phyloP scores from a whole-genome alignment of 2,797 vertebrate genomes.

The Gymnothorax reevesii region DNA sequence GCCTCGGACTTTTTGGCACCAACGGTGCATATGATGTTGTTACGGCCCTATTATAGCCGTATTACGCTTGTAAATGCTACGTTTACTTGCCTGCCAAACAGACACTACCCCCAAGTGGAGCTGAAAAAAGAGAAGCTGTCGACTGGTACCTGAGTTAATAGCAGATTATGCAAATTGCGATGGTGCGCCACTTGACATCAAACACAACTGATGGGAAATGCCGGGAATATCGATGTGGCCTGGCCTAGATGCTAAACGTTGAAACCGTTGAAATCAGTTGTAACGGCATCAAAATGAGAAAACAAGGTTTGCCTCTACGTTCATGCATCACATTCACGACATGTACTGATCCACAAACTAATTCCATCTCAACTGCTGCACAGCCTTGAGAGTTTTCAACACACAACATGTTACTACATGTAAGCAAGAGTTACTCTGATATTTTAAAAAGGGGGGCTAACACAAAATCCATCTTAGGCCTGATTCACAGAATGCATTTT shows the following conservation, averaged over 20 bases:
- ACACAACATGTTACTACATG: background rate
- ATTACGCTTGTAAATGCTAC: background rate
- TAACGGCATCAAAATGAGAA: background rate
- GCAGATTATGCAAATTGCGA: background rate
- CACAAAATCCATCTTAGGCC: too few relatives aligned
- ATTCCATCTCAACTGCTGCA: background rate
- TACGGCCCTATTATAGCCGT: background rate
- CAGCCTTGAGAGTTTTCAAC: background rate
- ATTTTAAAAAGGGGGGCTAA: too few relatives aligned
- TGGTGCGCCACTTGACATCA: background rate
- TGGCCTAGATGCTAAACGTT: background rate
- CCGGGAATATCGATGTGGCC: background rate
- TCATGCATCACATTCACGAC: constrained; percentile 41
- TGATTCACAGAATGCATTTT: background rate
- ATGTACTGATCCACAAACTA: background rate
- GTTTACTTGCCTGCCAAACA: background rate
- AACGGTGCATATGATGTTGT: too few relatives aligned
- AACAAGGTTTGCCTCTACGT: background rate
- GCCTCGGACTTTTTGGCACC: too few relatives aligned
- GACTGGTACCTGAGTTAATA: background rate
- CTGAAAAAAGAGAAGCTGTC: background rate
- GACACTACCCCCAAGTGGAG: background rate
- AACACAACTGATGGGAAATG: background rate
- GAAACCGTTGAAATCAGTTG: background rate
- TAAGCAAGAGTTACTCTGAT: background rate